Evolutionary conservation across 2,797 vertebrate species (phyloP), one percentile per base, ranked within the genome.

Genomic region (Pelodytes ibericus): DNA sequence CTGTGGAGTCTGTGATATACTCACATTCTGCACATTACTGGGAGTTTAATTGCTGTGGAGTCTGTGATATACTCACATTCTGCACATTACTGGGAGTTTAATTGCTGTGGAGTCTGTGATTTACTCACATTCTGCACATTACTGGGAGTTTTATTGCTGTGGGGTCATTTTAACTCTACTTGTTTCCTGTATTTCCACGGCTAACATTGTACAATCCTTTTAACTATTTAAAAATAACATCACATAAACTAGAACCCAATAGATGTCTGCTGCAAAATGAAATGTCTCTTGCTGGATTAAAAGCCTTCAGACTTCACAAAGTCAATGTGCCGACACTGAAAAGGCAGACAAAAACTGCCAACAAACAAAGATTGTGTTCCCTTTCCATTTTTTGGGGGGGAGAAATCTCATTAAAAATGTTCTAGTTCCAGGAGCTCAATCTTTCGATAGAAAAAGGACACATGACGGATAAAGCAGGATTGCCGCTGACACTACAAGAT

Each of bases 321-420:
- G n/a, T 72, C 68, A 47, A 39, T 11, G 31, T 59, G 30, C 9
- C 31, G 57, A 29, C 62, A 57, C 24, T 33, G 4, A 66, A 39
- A 36, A 62, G 68, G 60, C 18, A n/a, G 24, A 44, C n/a, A 59
- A 25, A 65, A 72, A 31, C 41, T n/a, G 56, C 67, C 75, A 78
- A 26, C 56, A 29, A 65, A 30, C 30, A 26, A 18, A 62, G 47
- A 27, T 47, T 18, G 44, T 27, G 15, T 4, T 13, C 51, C 66
- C 41, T 66, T 16, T 16, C 27, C 20, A 6, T 58, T 71, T 71
- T 31, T 16, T 29, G n/a, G 13, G 44, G 26, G 57, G 62, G 71
- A 69, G n/a, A 49, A 73, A 73, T 59, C 76, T 73, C 58, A 79
- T 79, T 79, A 73, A 73, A 56, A 68, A 8, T 68, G 44, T 51